Evolutionary conservation across 2,797 vertebrate genomes (phyloP).

Genomic region (Acipenser oxyrinchus): DNA sequence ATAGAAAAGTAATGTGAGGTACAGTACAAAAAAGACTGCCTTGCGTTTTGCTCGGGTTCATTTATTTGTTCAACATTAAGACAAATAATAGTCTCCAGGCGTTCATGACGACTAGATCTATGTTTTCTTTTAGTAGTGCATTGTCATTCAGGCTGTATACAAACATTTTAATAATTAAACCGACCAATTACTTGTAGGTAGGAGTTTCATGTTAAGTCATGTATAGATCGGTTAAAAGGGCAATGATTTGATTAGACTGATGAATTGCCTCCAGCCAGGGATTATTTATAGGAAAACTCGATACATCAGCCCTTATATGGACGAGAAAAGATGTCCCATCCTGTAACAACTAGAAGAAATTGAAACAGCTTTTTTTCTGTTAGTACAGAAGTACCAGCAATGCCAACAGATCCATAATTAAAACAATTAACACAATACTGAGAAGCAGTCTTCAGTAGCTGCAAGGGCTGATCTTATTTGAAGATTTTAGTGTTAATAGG

Average conservation of each 20-base stretch:
- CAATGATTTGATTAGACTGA: slow-evolving; percentile 1
- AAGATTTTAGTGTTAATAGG: no score
- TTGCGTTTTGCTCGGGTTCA: no score
- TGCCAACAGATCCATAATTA: background rate
- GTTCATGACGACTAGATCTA: no score
- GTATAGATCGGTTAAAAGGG: background rate
- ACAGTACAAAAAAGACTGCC: no score
- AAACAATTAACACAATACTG: no score
- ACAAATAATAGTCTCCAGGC: background rate
- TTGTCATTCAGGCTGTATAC: background rate
- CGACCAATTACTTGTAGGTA: background rate
- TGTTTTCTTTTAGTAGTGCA: background rate
- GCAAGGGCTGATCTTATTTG: no score
- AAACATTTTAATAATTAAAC: slow-evolving; percentile 6
- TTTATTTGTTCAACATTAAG: no score
- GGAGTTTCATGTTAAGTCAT: background rate
- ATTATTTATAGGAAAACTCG: background rate
- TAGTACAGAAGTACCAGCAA: background rate
- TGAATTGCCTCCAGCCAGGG: background rate
- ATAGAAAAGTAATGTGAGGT: no score
- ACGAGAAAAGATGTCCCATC: background rate
- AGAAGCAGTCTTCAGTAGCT: no score
- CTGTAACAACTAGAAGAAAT: background rate
- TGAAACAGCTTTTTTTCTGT: background rate
- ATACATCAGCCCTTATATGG: background rate